Evolutionary conservation across 2,113 vertebrate genomes (phyloP), one percentile per base, ranked within the genome.

Genomic region (Chaetorhynchus papuensis): DNA sequence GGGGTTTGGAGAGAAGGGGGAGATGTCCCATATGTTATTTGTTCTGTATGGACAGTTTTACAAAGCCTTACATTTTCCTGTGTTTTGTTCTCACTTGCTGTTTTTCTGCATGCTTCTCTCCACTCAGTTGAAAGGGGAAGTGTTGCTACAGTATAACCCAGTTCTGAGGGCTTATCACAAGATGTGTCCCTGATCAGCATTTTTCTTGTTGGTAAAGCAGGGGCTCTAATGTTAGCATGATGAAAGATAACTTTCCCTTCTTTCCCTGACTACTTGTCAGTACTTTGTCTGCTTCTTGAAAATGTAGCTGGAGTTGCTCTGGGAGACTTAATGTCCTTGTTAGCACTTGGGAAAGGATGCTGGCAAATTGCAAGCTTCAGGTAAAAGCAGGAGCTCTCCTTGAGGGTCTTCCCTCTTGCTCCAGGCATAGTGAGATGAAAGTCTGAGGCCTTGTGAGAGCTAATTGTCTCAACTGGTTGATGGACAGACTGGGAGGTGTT

Each of bases 151-250:
- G n/a, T 63, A 39, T 49, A 60, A n/a, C 16, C 3, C 18, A 33
- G 11, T 63, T 84, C 47, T 89, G 83, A 84, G 60, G 15, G 19
- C 7, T 88, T 96, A 61, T 65, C 37, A 49, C 22, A 33, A 74
- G 47, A 10, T 27, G 13, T 80, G 90, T 83, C 24, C 19, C 53
- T 69, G 15, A 42, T 91, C 39, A 6, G 0, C 0, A 0, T 52
- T 27, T 76, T 41, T 83, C n/a, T 71, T 7, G 0, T n/a, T 42
- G 19, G 19, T 81, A 50, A 61, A 77, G 56, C 52, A 37, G 28
- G 22, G 37, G 15, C 49, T 79, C 23, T 56, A 75, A 87, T 24
- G 13, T n/a, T 74, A 39, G 39, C 33, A 3, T 47, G 27, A 47
- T 54, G 33, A 50, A 57, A 66, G 42, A 14, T 70, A 35, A 45